Evolutionary conservation across 2,797 vertebrate genomes (phyloP).

Genomic region (Cirrhinus mrigala): DNA sequence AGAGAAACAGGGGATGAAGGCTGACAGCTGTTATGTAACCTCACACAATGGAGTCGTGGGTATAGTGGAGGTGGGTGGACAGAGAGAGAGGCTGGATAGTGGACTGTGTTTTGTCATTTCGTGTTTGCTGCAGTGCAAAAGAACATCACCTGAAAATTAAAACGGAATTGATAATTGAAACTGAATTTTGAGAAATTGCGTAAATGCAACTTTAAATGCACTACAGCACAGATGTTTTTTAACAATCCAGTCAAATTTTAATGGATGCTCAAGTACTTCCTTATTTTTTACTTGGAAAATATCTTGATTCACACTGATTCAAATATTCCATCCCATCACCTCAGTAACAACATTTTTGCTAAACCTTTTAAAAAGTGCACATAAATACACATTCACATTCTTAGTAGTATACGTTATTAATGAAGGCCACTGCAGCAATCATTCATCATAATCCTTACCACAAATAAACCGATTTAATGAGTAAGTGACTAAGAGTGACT

Average conservation of each 20-base stretch:
- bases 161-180: not conserved
- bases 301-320: no score
- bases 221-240: not conserved
- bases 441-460: not conserved
- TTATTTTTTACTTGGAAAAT: not conserved
- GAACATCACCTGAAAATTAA: not conserved
- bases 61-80: constrained; percentile 53
- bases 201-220: not conserved
- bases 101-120: constrained; percentile 25
- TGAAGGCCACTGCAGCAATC: not conserved
- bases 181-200: not conserved
- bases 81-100: constrained; percentile 39
- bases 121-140: not conserved
- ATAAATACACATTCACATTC: not conserved
- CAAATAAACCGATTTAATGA: constrained; percentile 41
- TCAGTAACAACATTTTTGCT: not conserved
- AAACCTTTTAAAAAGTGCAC: not conserved
- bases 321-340: not conserved
- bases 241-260: not conserved
- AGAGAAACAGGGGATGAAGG: constrained; percentile 41
- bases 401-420: constrained; percentile 1
- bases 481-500: constrained; percentile 14
- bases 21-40: constrained; percentile 56
- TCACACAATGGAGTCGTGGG: constrained; percentile 50
- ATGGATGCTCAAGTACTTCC: not conserved